These are phyloP conservation scores for Gymnodraco acuticeps DNA, from an alignment of 2,797 vertebrate genomes.

Conservation along the genomic window DNA sequence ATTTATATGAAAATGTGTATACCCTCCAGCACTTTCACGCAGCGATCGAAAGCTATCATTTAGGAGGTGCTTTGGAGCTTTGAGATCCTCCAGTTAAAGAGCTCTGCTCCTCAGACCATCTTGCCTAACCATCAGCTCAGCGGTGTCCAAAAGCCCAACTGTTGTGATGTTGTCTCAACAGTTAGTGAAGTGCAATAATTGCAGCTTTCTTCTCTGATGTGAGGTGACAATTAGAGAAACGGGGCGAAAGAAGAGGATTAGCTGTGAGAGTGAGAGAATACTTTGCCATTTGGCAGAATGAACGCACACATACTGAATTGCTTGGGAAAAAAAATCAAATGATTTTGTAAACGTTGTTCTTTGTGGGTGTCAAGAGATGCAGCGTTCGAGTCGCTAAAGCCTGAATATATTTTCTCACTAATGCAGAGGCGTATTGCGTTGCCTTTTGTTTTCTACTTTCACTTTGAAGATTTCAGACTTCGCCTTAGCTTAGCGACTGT, in stretches of 20 bases:
- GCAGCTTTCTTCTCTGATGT: slow-evolving; percentile 83
- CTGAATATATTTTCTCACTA: slow-evolving; percentile 58
- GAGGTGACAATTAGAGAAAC: slow-evolving; percentile 80
- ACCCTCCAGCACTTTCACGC: slow-evolving; percentile 46
- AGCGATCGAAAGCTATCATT: slow-evolving; percentile 61
- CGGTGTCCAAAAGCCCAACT: slow-evolving; percentile 74
- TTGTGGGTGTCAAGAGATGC: slow-evolving; percentile 66
- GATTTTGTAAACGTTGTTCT: slow-evolving; percentile 71
- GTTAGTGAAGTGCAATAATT: slow-evolving; percentile 86
- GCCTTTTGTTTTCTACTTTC: slow-evolving; percentile 42
- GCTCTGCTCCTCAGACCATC: slow-evolving; percentile 63
- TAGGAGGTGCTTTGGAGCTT: slow-evolving; percentile 67
- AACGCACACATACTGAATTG: slow-evolving; percentile 55
- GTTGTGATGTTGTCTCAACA: slow-evolving; percentile 86
- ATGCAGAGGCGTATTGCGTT: slow-evolving; percentile 25
- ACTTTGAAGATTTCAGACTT: slow-evolving; percentile 44
- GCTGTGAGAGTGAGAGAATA: slow-evolving; percentile 68
- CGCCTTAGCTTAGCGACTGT: slow-evolving; percentile 24
- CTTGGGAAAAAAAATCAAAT: slow-evolving; percentile 49
- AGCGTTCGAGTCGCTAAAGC: slow-evolving; percentile 43
- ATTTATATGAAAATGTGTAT: slow-evolving; percentile 60
- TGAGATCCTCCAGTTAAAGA: slow-evolving; percentile 62
- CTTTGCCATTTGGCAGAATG: slow-evolving; percentile 75
- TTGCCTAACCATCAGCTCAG: slow-evolving; percentile 72
- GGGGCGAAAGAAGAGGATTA: slow-evolving; percentile 61